Evolutionary conservation across 2,888 invertebrate species (phyloP).

Genomic region (Scaptomyza flava): DNA sequence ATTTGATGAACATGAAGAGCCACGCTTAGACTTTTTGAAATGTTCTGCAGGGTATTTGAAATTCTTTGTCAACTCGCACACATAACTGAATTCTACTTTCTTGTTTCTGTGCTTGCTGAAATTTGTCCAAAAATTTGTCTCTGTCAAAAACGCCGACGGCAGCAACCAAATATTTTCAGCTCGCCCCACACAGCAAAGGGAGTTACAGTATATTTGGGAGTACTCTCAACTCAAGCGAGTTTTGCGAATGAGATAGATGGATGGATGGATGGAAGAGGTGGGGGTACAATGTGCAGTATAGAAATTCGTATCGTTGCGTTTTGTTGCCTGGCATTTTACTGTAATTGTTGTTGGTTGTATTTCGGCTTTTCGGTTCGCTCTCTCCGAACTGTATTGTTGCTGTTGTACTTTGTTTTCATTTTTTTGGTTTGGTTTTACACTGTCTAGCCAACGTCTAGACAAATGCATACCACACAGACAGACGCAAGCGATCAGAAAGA

Average conservation of each 20-base stretch:
- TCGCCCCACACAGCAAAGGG: not conserved
- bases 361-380: conserved; percentile 42
- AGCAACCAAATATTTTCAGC: not conserved
- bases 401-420: not conserved
- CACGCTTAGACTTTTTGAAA: too few species aligned
- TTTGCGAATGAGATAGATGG: too few species aligned
- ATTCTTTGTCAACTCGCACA: not conserved
- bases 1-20: too few species aligned
- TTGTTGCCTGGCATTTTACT: conserved; percentile 71
- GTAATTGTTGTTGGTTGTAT: conserved; percentile 56
- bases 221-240: conserved; percentile 6
- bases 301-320: conserved; percentile 65
- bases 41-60: not conserved
- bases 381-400: conserved; percentile 4
- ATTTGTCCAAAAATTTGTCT: conserved; percentile 64
- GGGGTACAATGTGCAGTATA: conserved; percentile 69
- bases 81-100: not conserved
- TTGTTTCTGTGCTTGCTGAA: conserved; percentile 9
- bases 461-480: conserved; percentile 81
- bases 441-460: conserved; percentile 84
- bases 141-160: conserved; percentile 32
- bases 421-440: conserved; percentile 81
- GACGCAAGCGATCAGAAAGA: conserved; percentile 41
- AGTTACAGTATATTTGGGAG: conserved; percentile 6
- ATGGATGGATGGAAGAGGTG: conserved; percentile 3